Conservation (phyloP, 2,888 invertebrate genomes). For the Andricus curvator region DNA sequence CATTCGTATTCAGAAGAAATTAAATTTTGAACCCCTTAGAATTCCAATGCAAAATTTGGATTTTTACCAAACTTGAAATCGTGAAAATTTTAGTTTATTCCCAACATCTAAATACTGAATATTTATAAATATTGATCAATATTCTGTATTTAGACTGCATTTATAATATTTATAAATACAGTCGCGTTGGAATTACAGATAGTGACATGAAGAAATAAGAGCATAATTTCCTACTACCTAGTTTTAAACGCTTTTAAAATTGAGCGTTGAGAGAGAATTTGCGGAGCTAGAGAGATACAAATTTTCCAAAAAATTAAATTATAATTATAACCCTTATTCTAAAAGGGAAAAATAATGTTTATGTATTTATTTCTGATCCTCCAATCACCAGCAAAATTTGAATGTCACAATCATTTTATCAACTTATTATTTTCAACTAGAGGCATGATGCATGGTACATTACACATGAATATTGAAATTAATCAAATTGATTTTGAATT, state of each 20-base stretch:
- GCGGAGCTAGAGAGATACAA: neutral
- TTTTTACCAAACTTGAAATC: too few species aligned
- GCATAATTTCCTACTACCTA: neutral
- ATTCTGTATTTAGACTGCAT: too few species aligned
- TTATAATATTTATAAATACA: too few species aligned
- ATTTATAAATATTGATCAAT: neutral
- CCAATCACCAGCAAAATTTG: neutral
- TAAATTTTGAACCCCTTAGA: too few species aligned
- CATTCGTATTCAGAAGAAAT: too few species aligned
- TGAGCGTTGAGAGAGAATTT: neutral
- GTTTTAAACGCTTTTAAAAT: neutral
- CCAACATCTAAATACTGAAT: neutral
- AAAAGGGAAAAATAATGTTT: neutral
- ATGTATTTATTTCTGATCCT: neutral
- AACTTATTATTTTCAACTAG: neutral
- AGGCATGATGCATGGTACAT: slow-evolving; percentile 4
- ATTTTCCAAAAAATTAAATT: slow-evolving; percentile 1
- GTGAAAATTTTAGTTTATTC: too few species aligned
- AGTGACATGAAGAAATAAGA: neutral
- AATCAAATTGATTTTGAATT: neutral
- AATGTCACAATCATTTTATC: neutral
- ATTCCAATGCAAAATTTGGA: too few species aligned
- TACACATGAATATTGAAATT: neutral
- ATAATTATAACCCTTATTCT: neutral
- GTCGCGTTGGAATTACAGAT: neutral